Evolutionary conservation across 2,113 vertebrate genomes (phyloP).

Genomic region (Vireo altiloquus): DNA sequence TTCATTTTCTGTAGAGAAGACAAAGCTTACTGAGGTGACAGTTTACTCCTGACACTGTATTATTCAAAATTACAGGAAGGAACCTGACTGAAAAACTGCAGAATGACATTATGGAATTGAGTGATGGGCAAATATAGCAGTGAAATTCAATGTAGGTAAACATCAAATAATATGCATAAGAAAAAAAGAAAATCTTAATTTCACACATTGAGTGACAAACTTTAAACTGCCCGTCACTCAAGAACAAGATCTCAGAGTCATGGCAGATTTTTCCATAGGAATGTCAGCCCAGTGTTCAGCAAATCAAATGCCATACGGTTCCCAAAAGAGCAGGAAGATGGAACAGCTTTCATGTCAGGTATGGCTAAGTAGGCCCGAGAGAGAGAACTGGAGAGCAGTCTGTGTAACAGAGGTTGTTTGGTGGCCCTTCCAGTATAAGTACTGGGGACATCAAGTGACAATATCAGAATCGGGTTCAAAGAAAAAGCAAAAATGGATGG

Average conservation of each 20-base stretch:
- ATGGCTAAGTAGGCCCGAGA: not conserved
- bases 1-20: not conserved
- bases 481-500: not conserved
- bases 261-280: not conserved
- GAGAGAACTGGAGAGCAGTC: not conserved
- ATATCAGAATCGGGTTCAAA: not conserved
- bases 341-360: not conserved
- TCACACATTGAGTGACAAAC: not conserved
- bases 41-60: not conserved
- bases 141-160: not conserved
- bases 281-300: not conserved
- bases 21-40: not conserved
- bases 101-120: not conserved
- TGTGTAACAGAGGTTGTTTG: not conserved
- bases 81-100: not conserved
- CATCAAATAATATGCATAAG: not conserved
- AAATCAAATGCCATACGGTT: not conserved
- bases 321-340: not conserved
- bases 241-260: not conserved
- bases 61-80: not conserved
- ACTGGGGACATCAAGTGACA: not conserved
- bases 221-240: not conserved
- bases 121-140: not conserved
- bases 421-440: not conserved
- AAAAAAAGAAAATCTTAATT: not conserved